Evolutionary conservation across 1,140 invertebrate genomes (phyloP), one percentile per base, ranked within the genome.

Genomic region (Chelonus insularis): DNA sequence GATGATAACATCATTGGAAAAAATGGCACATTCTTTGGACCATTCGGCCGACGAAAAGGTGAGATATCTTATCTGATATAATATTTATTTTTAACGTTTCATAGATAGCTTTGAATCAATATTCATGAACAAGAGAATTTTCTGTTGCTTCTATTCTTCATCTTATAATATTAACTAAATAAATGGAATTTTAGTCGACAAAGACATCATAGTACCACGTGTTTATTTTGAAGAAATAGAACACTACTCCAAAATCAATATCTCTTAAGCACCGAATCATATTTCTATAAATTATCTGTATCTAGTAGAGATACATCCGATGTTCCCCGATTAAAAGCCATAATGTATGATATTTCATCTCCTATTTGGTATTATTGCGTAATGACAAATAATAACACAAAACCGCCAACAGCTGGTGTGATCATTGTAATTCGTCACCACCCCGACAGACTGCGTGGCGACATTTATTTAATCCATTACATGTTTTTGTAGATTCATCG

Each of bases 11-110:
- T 93, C 51, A 88, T 93, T 69, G 91, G 91, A 54, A 91, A 88
- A 72, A 87, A 88, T 67, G 87, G 87, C 63, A 87, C 88, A 6
- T 93, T 93, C 75, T 84, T 87, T 67, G 90, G 91, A 37, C 91
- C 91, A n/a, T 94, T 87, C 73, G 91, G 91, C 64, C 79, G 88
- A 39, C 82, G 91, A 73, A 90, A 91, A 88, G 90, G 91, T 92
- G 81, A 81, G 76, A 14, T 6, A 43, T 20, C 23, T 41, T 25
- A 25, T 23, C 16, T 23, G 2, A 14, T 23, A 37, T 37, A 8
- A 34, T 2, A 34, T 39, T 12, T 39, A 4, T 39, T 39, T 39
- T 14, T 5, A 3, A 39, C n/a, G n/a, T n/a, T n/a, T n/a, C n/a
- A n/a, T n/a, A n/a, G n/a, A n/a, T n/a, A n/a, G n/a, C n/a, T n/a